Evolutionary conservation across 1,140 invertebrate genomes (phyloP).

Genomic region (Lepidurus apus): DNA sequence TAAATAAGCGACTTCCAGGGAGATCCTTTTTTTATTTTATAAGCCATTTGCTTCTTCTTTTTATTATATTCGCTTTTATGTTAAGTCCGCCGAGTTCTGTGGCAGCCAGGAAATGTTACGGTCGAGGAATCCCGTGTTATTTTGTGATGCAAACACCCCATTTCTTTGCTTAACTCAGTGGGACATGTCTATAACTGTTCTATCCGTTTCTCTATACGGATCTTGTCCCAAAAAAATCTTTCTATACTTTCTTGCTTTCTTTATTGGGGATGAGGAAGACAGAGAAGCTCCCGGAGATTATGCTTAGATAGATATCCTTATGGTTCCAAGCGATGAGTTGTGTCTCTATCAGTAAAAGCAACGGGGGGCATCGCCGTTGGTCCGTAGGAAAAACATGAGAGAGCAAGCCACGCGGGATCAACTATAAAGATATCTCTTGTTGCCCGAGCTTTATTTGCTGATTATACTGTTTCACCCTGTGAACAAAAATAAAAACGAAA

Average conservation of each 20-base stretch:
- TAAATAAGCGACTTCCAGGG: slow-evolving; percentile 10
- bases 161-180: not conserved
- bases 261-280: not conserved
- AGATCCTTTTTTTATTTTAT: too few relatives aligned
- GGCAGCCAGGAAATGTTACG: slow-evolving; percentile 1
- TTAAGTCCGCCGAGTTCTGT: not conserved
- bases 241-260: not conserved
- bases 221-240: not conserved
- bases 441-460: slow-evolving; percentile 1
- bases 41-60: too few relatives aligned
- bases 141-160: not conserved
- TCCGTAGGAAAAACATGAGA: not conserved
- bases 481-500: not conserved
- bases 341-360: slow-evolving; percentile 19
- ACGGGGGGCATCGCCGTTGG: not conserved
- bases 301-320: not conserved
- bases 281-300: slow-evolving; percentile 13
- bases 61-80: not conserved
- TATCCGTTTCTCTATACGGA: not conserved
- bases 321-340: slow-evolving; percentile 2
- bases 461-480: slow-evolving; percentile 11
- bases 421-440: slow-evolving; percentile 15
- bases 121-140: not conserved
- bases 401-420: not conserved
- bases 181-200: not conserved